Percentiles rank a stretch among this genome's conserved stretches.
phyloP scores from a whole-genome alignment of 2,888 invertebrate species.

The Gymnosoma rotundatum region DNA sequence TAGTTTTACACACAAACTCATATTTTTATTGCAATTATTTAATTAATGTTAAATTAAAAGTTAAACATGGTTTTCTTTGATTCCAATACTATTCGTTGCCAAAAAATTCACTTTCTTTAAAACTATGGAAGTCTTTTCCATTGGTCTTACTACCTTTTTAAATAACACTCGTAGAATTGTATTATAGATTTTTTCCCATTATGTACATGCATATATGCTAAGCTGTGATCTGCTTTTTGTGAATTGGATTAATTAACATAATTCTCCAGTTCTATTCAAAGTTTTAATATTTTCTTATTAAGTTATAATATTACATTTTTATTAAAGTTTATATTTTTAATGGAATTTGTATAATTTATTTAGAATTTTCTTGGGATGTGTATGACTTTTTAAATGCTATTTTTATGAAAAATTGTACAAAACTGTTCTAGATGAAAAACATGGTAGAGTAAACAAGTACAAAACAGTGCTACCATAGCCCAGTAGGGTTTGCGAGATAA shows the following conservation, averaged over 20 bases:
- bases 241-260: conserved; percentile 27
- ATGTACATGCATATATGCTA: background rate
- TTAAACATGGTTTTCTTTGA: background rate
- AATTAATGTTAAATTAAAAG: background rate
- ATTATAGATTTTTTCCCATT: conserved; percentile 69
- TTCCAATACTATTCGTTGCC: background rate
- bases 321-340: conserved; percentile 1
- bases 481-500: background rate
- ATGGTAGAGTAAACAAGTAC: conserved; percentile 14
- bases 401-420: conserved; percentile 68
- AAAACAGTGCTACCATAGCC: background rate
- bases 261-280: background rate
- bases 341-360: conserved; percentile 33
- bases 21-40: background rate
- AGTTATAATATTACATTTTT: conserved; percentile 30
- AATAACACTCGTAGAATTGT: conserved; percentile 55
- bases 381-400: conserved; percentile 12
- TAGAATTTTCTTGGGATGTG: conserved; percentile 31
- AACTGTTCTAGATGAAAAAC: conserved; percentile 54
- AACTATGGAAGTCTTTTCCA: background rate
- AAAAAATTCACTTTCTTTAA: background rate
- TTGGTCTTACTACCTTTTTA: conserved; percentile 39
- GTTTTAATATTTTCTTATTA: background rate
- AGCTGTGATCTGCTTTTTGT: conserved; percentile 26
- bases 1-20: conserved; percentile 11